phyloP scores from a whole-genome alignment of 2,888 invertebrate genomes.

The Bruchidius siliquastri region DNA sequence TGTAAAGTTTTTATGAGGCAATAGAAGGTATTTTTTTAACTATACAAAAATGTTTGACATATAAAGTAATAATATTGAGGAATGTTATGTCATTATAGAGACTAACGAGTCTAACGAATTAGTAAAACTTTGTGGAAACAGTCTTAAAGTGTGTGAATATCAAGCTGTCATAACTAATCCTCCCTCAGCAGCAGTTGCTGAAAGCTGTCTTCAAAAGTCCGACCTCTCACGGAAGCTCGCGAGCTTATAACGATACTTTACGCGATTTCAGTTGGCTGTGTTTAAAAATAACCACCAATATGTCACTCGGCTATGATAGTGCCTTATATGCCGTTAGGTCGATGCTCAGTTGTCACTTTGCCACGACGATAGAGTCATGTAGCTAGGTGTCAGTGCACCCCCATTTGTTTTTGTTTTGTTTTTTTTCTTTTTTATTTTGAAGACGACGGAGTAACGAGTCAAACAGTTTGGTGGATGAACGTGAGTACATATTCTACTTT shows the following conservation, averaged over 20 bases:
- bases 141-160: no score
- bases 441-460: neutral
- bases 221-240: neutral
- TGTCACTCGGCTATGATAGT: neutral
- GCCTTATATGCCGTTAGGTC: neutral
- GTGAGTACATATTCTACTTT: no score
- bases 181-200: neutral
- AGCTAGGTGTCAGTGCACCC: neutral
- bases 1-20: no score
- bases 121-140: no score
- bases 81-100: no score
- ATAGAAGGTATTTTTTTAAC: no score
- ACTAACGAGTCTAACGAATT: no score
- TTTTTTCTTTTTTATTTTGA: neutral
- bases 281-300: neutral
- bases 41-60: no score
- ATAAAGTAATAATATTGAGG: neutral
- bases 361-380: neutral
- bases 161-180: neutral
- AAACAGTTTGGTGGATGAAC: neutral
- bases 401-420: neutral
- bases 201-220: neutral
- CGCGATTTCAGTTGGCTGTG: neutral
- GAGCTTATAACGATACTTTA: neutral
- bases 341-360: neutral